Evolutionary conservation across 2,888 invertebrate species (phyloP), one percentile per base, ranked within the genome.

Genomic region (Tinea trinotella): DNA sequence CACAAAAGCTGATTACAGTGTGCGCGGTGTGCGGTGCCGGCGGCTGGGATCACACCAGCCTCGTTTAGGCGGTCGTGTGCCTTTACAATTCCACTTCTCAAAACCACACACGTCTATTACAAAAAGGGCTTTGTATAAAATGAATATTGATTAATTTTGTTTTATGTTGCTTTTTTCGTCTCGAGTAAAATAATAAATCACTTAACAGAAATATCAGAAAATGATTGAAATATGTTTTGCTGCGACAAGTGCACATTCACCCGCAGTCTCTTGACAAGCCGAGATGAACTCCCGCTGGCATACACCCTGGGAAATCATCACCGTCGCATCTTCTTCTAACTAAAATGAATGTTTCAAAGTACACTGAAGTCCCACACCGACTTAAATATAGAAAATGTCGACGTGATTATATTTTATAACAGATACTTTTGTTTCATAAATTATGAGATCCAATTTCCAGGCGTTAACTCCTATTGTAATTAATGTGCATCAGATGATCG

Each of bases 1-100:
- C 81, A 85, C 82, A 84, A 84, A 83, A 84, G 85, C 83, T 84
- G 84, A 84, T 84, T 84, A 85, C 75, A 69, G 72, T 30, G 30
- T 30, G 30, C 30, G 30, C 30, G 30, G 30, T 30, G 49, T 19
- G 49, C 49, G 12, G 49, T 17, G 30, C 52, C n/a, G 22, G 52
- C 22, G 24, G n/a, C 19, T 12, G 52, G 17, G 4, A n/a, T 19
- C 52, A 9, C 13, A 19, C 52, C 13, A 13, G 6, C 19, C 17
- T 30, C 18, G 15, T 34, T 19, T 52, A 35, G 30, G 52, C 13
- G 52, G 17, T n/a, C 35, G 18, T 22, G 52, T 18, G 18, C 19
- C 19, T 48, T 18, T 18, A 17, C 9, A 18, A 48, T 48, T 30
- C 30, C 7, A 30, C 30, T 30, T 30, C 30, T 30, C n/a, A 10